Evolutionary conservation across 1,140 invertebrate genomes (phyloP).

Genomic region (Tyrophagus putrescentiae): DNA sequence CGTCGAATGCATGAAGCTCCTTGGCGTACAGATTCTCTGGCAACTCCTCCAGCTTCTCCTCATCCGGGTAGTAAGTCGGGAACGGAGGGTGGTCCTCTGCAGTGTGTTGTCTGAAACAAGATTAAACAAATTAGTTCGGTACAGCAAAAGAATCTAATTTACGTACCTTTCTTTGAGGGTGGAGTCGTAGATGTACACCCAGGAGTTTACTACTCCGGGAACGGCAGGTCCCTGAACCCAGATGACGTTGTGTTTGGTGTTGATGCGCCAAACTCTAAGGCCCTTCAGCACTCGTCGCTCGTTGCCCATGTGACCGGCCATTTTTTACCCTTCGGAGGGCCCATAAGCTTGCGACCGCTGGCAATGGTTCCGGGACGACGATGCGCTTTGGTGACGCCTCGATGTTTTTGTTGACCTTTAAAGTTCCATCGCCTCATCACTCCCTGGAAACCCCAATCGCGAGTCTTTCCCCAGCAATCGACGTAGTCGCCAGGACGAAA

Average conservation of each 20-base stretch:
- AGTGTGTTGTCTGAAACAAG: constrained; percentile 22
- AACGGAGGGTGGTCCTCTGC: constrained; percentile 44
- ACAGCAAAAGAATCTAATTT: background rate
- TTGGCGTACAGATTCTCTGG: constrained; percentile 56
- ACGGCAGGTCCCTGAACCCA: constrained; percentile 65
- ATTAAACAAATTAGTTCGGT: constrained; percentile 10
- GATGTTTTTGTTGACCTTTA: constrained; percentile 74
- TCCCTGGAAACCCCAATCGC: constrained; percentile 92
- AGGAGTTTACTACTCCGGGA: constrained; percentile 59
- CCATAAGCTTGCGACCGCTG: constrained; percentile 53
- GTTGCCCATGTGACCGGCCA: constrained; percentile 92
- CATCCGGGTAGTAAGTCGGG: constrained; percentile 61
- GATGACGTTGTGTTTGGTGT: constrained; percentile 81
- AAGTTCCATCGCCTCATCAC: constrained; percentile 93
- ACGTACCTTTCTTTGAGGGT: constrained; percentile 19
- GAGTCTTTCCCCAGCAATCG: constrained; percentile 75
- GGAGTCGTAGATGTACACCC: constrained; percentile 32
- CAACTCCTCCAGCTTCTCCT: constrained; percentile 39
- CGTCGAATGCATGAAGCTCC: constrained; percentile 50
- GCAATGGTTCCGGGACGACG: constrained; percentile 78
- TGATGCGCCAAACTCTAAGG: constrained; percentile 69
- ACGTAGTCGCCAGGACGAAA: constrained; percentile 78
- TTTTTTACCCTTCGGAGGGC: constrained; percentile 89
- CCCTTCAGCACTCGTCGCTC: constrained; percentile 51
- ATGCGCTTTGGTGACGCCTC: constrained; percentile 89